Evolutionary conservation across 2,888 invertebrate species (phyloP).

Genomic region (Maniola hyperantus): DNA sequence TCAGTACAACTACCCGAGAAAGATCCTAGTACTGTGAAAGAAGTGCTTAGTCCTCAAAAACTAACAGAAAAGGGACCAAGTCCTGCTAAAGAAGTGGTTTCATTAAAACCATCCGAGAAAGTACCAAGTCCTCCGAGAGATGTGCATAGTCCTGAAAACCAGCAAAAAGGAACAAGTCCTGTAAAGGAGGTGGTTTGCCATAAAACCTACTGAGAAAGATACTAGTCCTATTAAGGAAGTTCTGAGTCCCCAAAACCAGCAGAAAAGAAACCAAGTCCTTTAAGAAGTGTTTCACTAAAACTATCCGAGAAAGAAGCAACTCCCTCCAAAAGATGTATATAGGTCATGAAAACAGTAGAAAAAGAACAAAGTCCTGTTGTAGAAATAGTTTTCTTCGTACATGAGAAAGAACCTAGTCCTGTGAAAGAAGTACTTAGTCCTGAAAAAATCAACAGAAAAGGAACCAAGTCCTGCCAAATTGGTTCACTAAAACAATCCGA

Average conservation of each 20-base stretch:
- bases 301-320: background rate
- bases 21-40: slow-evolving; percentile 25
- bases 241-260: background rate
- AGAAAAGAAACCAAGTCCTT: background rate
- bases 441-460: no score
- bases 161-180: slow-evolving; percentile 7
- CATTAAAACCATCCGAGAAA: background rate
- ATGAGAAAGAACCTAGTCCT: no score
- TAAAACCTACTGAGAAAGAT: background rate
- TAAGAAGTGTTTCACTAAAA: background rate
- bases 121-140: slow-evolving; percentile 20
- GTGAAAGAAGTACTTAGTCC: no score
- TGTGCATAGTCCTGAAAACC: slow-evolving; percentile 10
- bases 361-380: slow-evolving; percentile 21
- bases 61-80: background rate
- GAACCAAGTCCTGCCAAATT: no score
- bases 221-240: background rate
- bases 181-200: slow-evolving; percentile 21
- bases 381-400: slow-evolving; percentile 18
- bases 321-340: slow-evolving; percentile 14
- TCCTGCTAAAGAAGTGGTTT: background rate
- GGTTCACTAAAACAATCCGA: no score
- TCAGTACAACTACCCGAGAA: background rate
- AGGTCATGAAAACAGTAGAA: slow-evolving; percentile 15
- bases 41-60: background rate